Conservation (phyloP, 2,797 vertebrate species). For the Sparus aurata region DNA sequence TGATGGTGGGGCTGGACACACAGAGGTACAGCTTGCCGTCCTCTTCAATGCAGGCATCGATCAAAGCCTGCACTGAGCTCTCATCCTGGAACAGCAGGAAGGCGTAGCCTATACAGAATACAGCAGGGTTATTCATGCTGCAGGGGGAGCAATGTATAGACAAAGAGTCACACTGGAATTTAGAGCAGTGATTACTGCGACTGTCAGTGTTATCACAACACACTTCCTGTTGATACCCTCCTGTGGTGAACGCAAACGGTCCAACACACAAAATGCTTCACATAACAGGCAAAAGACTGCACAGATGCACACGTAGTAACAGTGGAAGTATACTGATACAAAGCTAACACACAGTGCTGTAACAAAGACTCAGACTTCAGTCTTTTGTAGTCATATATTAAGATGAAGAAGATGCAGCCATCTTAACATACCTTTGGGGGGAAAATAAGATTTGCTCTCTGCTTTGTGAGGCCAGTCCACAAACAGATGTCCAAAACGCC, state of each 20-base stretch:
- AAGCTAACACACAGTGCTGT: background rate
- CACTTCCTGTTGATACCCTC: no score
- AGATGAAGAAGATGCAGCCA: background rate
- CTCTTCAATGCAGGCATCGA: conserved; percentile 98
- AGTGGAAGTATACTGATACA: background rate
- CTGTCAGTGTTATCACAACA: conserved; percentile 35
- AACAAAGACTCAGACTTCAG: background rate
- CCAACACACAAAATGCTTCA: conserved; percentile 35
- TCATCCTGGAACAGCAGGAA: conserved; percentile 99
- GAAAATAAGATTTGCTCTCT: conserved; percentile 99
- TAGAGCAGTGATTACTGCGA: conserved; percentile 30
- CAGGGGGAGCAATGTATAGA: conserved; percentile 21
- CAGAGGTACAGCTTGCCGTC: conserved; percentile 98
- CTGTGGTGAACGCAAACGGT: background rate
- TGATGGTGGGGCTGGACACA: conserved; percentile 99
- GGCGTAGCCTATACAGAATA: conserved; percentile 90
- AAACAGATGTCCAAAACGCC: conserved; percentile 98
- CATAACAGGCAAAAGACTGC: conserved; percentile 22
- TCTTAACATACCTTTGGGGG: conserved; percentile 93
- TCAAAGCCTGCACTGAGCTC: conserved; percentile 98
- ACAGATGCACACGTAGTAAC: conserved; percentile 20
- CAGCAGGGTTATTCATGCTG: conserved; percentile 47
- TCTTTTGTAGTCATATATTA: background rate
- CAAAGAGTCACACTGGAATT: conserved; percentile 45
- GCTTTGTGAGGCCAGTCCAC: conserved; percentile 99